Conservation (phyloP, 2,888 invertebrate species). For the Yponomeuta plumbellus region DNA sequence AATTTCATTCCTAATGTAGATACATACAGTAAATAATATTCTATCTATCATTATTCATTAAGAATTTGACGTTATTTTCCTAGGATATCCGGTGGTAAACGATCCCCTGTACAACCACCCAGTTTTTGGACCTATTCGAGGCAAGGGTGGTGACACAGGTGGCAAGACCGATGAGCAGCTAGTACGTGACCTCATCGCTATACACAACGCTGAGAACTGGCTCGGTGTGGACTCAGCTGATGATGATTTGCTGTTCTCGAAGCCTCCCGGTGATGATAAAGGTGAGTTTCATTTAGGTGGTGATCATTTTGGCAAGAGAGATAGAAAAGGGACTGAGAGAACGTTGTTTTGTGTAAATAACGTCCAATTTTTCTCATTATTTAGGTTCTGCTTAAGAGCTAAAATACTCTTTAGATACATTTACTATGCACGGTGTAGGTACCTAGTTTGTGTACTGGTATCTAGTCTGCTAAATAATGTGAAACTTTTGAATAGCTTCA, state of each 20-base stretch:
- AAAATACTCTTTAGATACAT: no score
- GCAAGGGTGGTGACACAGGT: conserved; percentile 90
- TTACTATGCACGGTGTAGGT: no score
- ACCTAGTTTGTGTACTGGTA: no score
- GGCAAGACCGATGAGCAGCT: conserved; percentile 93
- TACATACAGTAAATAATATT: no score
- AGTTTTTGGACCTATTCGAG: conserved; percentile 95
- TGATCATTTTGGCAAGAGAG: conserved; percentile 4
- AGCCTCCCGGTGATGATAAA: conserved; percentile 82
- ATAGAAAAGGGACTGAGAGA: neutral
- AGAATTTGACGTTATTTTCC: neutral
- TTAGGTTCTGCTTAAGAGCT: no score
- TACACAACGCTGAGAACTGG: conserved; percentile 97
- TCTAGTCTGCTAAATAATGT: no score
- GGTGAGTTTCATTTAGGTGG: conserved; percentile 34
- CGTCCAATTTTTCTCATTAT: no score
- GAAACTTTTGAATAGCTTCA: no score
- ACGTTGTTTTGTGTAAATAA: no score
- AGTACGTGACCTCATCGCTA: conserved; percentile 90
- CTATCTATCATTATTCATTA: no score
- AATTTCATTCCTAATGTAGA: no score
- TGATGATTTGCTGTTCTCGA: conserved; percentile 89
- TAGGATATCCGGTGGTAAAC: conserved; percentile 97
- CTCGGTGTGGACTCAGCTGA: conserved; percentile 93
- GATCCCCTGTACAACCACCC: conserved; percentile 98